These are phyloP conservation scores for Saxidomus purpurata DNA, from an alignment of 1,140 invertebrate species.

Conservation along the genomic window DNA sequence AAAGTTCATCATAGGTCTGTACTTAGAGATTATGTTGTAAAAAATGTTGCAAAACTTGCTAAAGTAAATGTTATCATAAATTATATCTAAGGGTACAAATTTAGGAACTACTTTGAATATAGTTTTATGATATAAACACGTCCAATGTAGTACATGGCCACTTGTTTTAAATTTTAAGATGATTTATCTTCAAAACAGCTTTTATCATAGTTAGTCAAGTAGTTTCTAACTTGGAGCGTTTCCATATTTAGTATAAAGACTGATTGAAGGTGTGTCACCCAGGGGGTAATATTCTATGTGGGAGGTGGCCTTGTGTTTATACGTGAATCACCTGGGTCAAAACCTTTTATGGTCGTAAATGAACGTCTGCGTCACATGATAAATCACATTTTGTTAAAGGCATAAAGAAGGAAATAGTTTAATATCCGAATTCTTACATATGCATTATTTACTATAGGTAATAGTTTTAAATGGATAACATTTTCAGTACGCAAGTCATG, in stretches of 20 bases:
- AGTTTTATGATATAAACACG: background rate
- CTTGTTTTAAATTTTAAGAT: background rate
- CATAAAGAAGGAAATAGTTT: background rate
- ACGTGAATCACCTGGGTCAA: constrained; percentile 16
- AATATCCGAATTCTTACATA: too few species aligned
- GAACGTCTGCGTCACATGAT: background rate
- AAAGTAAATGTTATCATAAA: too few species aligned
- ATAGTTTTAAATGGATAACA: too few species aligned
- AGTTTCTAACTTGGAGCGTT: constrained; percentile 18
- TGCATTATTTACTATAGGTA: too few species aligned
- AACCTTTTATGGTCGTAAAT: background rate
- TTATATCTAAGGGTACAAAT: too few species aligned
- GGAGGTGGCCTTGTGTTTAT: constrained; percentile 52
- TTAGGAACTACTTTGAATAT: too few species aligned
- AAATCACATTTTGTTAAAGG: background rate
- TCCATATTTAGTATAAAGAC: constrained; percentile 45
- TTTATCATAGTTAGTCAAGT: constrained; percentile 32
- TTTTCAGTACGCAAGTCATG: too few species aligned
- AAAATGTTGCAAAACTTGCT: too few species aligned
- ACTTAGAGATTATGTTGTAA: too few species aligned
- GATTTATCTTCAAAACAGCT: background rate
- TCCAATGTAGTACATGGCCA: background rate
- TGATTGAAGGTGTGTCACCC: constrained; percentile 49
- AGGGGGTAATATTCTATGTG: constrained; percentile 52
- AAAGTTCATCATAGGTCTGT: too few species aligned